phyloP scores from a whole-genome alignment of 53 echinoderm and acorn worm species.

The Patiria pectinifera region DNA sequence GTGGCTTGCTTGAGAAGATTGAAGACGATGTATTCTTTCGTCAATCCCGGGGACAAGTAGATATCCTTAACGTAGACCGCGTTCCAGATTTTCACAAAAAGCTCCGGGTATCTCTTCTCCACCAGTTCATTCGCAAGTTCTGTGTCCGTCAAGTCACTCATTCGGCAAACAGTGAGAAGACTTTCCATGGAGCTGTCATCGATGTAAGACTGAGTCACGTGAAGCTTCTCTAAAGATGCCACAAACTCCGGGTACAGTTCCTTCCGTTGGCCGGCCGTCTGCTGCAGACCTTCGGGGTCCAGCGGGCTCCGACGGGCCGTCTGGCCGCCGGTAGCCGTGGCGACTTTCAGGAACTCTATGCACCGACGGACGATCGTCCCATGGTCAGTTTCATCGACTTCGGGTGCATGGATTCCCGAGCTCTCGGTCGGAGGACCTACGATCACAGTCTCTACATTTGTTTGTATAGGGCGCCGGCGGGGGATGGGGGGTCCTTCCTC shows the following conservation, averaged over 20 bases:
- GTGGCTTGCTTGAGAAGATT: slow-evolving; percentile 68
- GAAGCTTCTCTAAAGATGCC: neutral
- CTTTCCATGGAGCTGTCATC: neutral
- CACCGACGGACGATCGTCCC: neutral
- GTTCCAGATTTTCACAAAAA: slow-evolving; percentile 77
- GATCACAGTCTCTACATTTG: no score
- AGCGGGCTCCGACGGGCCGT: slow-evolving; percentile 7
- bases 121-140: slow-evolving; percentile 65
- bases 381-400: neutral
- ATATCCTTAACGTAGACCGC: slow-evolving; percentile 34
- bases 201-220: neutral
- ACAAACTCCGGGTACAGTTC: slow-evolving; percentile 12
- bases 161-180: slow-evolving; percentile 62
- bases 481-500: no score
- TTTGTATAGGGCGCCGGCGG: no score
- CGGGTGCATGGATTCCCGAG: no score
- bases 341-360: slow-evolving; percentile 5
- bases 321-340: slow-evolving; percentile 18
- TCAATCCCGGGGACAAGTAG: slow-evolving; percentile 1
- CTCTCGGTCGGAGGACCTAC: no score
- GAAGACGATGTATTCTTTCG: slow-evolving; percentile 45
- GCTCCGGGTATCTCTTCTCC: slow-evolving; percentile 53
- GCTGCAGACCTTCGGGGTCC: neutral
- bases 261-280: neutral
- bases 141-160: slow-evolving; percentile 64